Base-by-base conservation (phyloP, 2,113 vertebrate species). In the Pica pica region DNA sequence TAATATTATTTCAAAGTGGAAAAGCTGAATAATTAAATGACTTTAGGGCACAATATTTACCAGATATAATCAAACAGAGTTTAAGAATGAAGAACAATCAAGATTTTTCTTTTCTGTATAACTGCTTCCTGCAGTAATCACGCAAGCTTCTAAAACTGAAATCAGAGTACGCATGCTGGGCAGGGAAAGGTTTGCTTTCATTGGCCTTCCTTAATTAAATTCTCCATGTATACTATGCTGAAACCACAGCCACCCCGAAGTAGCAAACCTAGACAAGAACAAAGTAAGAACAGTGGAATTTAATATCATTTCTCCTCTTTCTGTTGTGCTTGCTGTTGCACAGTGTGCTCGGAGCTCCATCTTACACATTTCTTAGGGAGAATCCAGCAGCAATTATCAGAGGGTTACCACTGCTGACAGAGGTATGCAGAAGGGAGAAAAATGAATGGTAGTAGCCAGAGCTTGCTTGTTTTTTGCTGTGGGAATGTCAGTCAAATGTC, bases 11-110 rank as follows among this genome's bases (percentile, higher is more conserved):
- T 92, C 37, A 31, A 82, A 94, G 80, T 82, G 75, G 53, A 92
- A 91, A 92, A 80, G 24, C 44, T 67, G 92, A 90, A 76, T 93
- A 93, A 95, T 84, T 92, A 87, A 74, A 67, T 74, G 84, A 82
- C 59, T 80, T 74, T 63, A 74, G 81, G 92, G 88, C 63, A 89
- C 64, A 92, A 77, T 92, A 92, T 94, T 94, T 95, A 93, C 70
- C 65, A 92, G 56, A 87, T 74, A 28, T 69, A 94, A 84, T 90
- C 89, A 93, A 93, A 76, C 49, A 83, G 55, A 83, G 37, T 71
- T 75, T 84, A 68, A 87, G 77, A 90, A 86, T 64, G 80, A 90
- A 60, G 74, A 82, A 79, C 26, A 75, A 55, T 41, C 49, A 50
- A 46, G 56, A 55, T 83, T 79, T 79, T 90, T 11, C 33, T 90